A percentile compares a stretch with the other conserved stretches of the same genome.
Evolutionary conservation across 2,888 invertebrate genomes (phyloP).

Genomic region (Ceramica pisi): DNA sequence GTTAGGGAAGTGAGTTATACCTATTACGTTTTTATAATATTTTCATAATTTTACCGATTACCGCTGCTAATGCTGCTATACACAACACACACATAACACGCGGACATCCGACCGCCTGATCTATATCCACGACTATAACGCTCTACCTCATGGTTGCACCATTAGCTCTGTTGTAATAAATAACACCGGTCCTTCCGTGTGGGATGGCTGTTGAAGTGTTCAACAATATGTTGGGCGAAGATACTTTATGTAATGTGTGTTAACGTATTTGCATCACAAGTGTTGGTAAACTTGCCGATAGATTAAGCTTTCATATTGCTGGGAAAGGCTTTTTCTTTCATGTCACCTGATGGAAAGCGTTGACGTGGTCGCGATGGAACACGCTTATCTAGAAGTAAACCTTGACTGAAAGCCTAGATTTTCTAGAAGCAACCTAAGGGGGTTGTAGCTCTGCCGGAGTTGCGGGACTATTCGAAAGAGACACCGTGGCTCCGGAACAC

Average conservation of each 20-base stretch:
- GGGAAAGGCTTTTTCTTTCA: too few relatives aligned
- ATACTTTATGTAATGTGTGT: neutral
- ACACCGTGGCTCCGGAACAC: too few relatives aligned
- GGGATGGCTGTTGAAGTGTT: constrained; percentile 5
- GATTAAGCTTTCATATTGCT: too few relatives aligned
- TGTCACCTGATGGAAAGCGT: too few relatives aligned
- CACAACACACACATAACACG: constrained; percentile 35
- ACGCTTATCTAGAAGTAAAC: too few relatives aligned
- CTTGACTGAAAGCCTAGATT: too few relatives aligned
- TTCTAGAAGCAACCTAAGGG: too few relatives aligned
- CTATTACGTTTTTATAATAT: neutral
- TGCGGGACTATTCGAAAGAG: too few relatives aligned
- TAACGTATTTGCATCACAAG: neutral
- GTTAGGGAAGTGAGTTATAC: too few relatives aligned
- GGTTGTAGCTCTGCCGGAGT: too few relatives aligned
- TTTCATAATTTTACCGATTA: constrained; percentile 10
- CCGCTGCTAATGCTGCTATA: constrained; percentile 2
- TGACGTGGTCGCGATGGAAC: too few relatives aligned
- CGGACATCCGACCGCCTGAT: constrained; percentile 55
- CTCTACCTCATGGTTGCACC: constrained; percentile 15
- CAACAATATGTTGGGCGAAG: constrained; percentile 8
- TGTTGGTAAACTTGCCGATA: neutral
- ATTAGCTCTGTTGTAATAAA: constrained; percentile 36
- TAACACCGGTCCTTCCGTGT: constrained; percentile 36
- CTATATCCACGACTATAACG: constrained; percentile 34